These are phyloP conservation scores for Drosophila neonasuta DNA, from an alignment of 2,888 invertebrate genomes.

Conservation along the genomic window DNA sequence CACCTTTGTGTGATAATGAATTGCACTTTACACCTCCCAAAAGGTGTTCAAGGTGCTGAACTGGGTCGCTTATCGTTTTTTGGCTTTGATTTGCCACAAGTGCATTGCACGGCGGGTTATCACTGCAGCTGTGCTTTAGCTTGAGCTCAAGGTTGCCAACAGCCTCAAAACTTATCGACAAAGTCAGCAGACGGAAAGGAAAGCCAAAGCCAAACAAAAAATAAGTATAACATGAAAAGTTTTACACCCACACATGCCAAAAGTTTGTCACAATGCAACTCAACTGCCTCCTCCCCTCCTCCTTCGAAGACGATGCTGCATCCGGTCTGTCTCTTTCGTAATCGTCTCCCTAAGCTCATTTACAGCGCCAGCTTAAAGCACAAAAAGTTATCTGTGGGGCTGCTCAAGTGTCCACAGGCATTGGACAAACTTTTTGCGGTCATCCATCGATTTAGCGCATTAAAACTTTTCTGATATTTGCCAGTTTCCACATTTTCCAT, in stretches of 20 bases:
- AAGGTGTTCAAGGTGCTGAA: neutral
- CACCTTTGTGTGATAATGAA: constrained; percentile 49
- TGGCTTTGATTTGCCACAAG: constrained; percentile 32
- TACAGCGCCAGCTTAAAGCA: constrained; percentile 57
- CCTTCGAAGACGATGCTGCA: neutral
- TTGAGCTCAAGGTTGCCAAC: constrained; percentile 39
- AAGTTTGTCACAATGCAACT: constrained; percentile 58
- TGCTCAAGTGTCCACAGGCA: constrained; percentile 65
- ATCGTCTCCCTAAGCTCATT: constrained; percentile 58
- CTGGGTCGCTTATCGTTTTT: constrained; percentile 33
- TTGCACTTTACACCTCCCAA: constrained; percentile 42
- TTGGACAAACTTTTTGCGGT: constrained; percentile 64
- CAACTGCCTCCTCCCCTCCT: constrained; percentile 8
- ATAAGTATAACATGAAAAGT: constrained; percentile 48
- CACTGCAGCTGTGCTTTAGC: constrained; percentile 24
- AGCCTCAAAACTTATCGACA: constrained; percentile 21
- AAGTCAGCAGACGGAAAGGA: constrained; percentile 37
- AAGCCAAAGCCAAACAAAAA: constrained; percentile 6
- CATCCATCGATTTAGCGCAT: constrained; percentile 76
- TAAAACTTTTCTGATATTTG: constrained; percentile 70
- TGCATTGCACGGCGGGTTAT: constrained; percentile 46
- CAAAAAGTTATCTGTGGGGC: constrained; percentile 57
- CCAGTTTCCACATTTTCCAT: constrained; percentile 45
- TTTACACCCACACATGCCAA: constrained; percentile 38
- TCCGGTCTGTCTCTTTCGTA: neutral